Evolutionary conservation across 35 echinoderm and acorn worm species (phyloP), one percentile per base, ranked within the genome.

Genomic region (Eucidaris tribuloides): DNA sequence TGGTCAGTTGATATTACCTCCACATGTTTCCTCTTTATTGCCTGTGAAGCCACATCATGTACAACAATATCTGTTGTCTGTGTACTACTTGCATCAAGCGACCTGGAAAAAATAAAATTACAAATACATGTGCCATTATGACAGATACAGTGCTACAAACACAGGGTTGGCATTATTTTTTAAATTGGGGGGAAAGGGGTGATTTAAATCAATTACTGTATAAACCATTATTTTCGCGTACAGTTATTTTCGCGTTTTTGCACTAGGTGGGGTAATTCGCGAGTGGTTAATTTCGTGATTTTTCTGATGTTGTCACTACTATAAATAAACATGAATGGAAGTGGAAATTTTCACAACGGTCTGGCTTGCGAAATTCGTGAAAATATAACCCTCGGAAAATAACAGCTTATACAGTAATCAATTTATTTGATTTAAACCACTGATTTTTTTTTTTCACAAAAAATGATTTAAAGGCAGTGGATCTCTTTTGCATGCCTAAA

Each of bases 41-140:
- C 43, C 43, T 84, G 82, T 2, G 41, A 23, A 43, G 68, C 82
- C 17, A 31, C 61, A 15, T 84, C 82, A 49, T 74, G 25, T 7
- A 64, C 72, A 6, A 72, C 29, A n/a, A 84, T 74, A 15, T 84
- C 82, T 46, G 42, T 84, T 1, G 82, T 84, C 62, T 84, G 82
- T 7, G 61, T 38, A 46, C 61, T n/a, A 44, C 42, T 76, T 3
- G 40, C 40, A 18, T 42, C 72, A 1, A 63, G 22, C 46, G 82
- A 74, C 40, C 82, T 84, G 62, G 34, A 24, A 82, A 61, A 5
- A 71, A 24, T 9, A 59, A 81, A 2, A 31, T n/a, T 18, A 42
- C 5, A 65, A 33, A 42, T 27, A 82, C 15, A 23, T 31, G 14
- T 62, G 14, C 23, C 14, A 0, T 0, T 24, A 1, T 0, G 23